Conservation (phyloP, 2,888 invertebrate species). For the Lepidocyrtoides sp. region DNA sequence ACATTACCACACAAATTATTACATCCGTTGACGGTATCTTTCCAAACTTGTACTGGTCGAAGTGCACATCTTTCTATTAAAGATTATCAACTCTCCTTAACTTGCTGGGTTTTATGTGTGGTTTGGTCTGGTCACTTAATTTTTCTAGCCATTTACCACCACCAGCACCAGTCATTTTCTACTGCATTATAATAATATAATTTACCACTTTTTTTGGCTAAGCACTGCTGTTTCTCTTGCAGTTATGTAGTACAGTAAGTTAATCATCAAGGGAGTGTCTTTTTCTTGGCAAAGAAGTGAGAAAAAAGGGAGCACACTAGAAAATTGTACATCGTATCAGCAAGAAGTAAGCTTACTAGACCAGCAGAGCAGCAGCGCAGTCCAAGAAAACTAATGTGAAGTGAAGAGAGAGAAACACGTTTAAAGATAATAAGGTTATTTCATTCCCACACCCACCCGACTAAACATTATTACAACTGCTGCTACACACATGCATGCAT, state of each 20-base stretch:
- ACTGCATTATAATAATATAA: constrained; percentile 32
- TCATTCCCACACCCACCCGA: constrained; percentile 60
- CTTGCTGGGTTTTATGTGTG: background rate
- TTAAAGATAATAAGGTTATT: constrained; percentile 64
- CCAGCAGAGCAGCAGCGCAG: constrained; percentile 10
- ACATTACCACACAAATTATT: constrained; percentile 72
- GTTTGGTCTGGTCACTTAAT: background rate
- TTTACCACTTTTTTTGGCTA: constrained; percentile 30
- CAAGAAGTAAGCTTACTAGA: constrained; percentile 3
- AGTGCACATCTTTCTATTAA: background rate
- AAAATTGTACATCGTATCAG: background rate
- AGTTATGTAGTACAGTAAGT: background rate
- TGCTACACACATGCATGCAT: too few species aligned
- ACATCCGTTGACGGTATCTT: constrained; percentile 54
- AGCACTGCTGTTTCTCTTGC: background rate
- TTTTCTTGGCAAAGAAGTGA: constrained; percentile 66
- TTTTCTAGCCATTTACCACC: constrained; percentile 24
- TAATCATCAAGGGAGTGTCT: constrained; percentile 64
- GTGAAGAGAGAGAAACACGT: constrained; percentile 18
- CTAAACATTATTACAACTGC: background rate
- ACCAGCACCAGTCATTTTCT: background rate
- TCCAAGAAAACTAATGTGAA: background rate
- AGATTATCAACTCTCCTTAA: background rate
- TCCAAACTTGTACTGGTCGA: background rate
- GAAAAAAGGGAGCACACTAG: constrained; percentile 49